Conservation (phyloP, 2,888 invertebrate species). For the Ennomos quercinarius region DNA sequence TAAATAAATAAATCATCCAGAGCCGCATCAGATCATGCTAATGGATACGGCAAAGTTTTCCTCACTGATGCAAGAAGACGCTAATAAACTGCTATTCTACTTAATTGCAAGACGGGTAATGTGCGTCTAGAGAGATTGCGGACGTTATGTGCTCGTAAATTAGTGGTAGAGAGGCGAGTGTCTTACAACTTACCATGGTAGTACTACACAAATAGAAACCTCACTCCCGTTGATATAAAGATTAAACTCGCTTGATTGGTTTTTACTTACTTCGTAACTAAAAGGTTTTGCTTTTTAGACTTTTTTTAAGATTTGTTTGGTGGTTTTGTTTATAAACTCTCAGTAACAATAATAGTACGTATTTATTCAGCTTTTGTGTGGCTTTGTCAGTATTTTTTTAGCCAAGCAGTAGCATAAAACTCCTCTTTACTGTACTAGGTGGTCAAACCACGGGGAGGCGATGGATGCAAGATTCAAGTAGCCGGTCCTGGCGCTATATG, state of each 20-base stretch:
- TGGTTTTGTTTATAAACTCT: too few species aligned
- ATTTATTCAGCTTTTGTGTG: too few species aligned
- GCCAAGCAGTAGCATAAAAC: too few species aligned
- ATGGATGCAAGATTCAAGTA: too few species aligned
- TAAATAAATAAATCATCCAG: too few species aligned
- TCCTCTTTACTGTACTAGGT: too few species aligned
- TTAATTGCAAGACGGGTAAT: constrained; percentile 65
- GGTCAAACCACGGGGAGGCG: too few species aligned
- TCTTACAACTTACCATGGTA: neutral
- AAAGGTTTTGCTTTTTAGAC: too few species aligned
- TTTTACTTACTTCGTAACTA: neutral
- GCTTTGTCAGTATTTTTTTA: too few species aligned
- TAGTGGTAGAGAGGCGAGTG: constrained; percentile 40
- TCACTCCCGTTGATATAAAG: neutral
- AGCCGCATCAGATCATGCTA: constrained; percentile 1
- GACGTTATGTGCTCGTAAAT: constrained; percentile 64
- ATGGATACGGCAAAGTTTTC: constrained; percentile 17
- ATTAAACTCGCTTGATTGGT: neutral
- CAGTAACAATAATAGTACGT: too few species aligned
- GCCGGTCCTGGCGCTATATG: too few species aligned
- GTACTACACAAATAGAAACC: neutral
- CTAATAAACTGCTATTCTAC: constrained; percentile 62
- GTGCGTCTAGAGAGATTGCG: constrained; percentile 61
- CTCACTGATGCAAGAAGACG: constrained; percentile 33
- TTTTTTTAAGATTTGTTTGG: too few species aligned